These are phyloP conservation scores for Megalops atlanticus DNA, from an alignment of 2,113 vertebrate species.

Conservation along the genomic window DNA sequence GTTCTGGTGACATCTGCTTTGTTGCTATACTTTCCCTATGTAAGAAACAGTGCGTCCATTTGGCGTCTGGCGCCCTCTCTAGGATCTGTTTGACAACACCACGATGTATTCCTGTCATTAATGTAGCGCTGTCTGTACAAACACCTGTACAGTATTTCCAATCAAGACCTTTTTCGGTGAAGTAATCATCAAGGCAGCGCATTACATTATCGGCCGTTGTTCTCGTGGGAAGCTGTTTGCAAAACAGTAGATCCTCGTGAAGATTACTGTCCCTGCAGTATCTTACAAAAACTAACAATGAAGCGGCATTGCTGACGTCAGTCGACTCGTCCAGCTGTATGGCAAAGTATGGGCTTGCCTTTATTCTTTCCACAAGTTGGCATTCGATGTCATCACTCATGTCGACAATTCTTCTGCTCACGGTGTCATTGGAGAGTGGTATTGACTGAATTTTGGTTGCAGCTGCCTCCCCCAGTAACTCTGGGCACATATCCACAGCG, in stretches of 20 bases:
- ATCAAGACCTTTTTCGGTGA: constrained; percentile 21
- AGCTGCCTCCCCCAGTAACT: constrained; percentile 20
- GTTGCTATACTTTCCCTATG: constrained; percentile 9
- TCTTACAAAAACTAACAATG: constrained; percentile 14
- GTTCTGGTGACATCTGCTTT: constrained; percentile 33
- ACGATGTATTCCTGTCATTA: not conserved
- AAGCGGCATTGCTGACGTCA: not conserved
- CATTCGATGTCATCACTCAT: constrained; percentile 20
- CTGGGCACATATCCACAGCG: constrained; percentile 17
- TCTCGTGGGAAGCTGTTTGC: constrained; percentile 19
- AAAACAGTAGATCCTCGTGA: constrained; percentile 27
- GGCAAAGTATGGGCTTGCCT: constrained; percentile 22
- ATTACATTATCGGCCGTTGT: constrained; percentile 15
- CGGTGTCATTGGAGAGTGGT: not conserved
- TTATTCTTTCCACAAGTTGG: constrained; percentile 26
- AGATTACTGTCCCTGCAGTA: not conserved
- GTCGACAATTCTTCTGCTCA: constrained; percentile 18
- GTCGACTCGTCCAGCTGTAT: constrained; percentile 27
- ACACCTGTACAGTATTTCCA: constrained; percentile 19
- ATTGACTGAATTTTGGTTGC: not conserved
- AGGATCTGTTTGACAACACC: not conserved
- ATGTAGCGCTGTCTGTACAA: constrained; percentile 13
- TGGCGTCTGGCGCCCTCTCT: too few relatives aligned
- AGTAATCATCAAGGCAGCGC: constrained; percentile 21
- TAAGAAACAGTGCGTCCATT: not conserved